Evolutionary conservation across 1,140 invertebrate species (phyloP), one percentile per base, ranked within the genome.

Genomic region (Phymorhynchus buccinoides): DNA sequence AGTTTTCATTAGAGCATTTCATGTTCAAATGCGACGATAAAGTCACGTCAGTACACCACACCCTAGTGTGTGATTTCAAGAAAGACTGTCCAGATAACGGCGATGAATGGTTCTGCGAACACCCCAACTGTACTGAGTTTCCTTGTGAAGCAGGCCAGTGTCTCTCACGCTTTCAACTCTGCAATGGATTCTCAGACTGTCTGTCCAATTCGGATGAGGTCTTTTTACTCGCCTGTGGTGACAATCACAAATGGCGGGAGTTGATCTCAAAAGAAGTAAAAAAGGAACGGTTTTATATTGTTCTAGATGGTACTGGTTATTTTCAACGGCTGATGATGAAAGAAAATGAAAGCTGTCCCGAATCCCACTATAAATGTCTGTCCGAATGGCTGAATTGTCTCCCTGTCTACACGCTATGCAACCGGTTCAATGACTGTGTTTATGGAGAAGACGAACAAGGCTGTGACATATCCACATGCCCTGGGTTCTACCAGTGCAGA

Each of bases 401-500:
- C 7, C 52, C 71, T n/a, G 56, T 68, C 32, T 80, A 80, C 79
- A 35, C 48, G 7, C 79, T 27, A 18, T 80, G 79, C 48, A 80
- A 80, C 39, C 73, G 73, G 42, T 42, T 56, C 9, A 35, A 37
- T 48, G 79, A 80, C 79, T 80, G 79, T 52, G 42, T 52, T 18
- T n/a, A 35, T 30, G 41, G 48, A 42, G 79, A 80, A 30, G 79
- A 80, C 44, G 79, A 80, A 48, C 14, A 48, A 16, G 42, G 30
- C 48, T 80, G 79, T 37, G 27, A 52, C 16, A 68, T 22, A 32
- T 85, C 37, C 14, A 41, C 52, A 30, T 87, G 86, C 78, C 81
- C 71, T 12, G 81, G 84, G 37, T 84, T 82, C 22, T 87, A 78
- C 66, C 56, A 73, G 27, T 85, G 84, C 44, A 37, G 75, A 7